Conservation (phyloP, 2,113 vertebrate genomes). For the Sprattus sprattus region DNA sequence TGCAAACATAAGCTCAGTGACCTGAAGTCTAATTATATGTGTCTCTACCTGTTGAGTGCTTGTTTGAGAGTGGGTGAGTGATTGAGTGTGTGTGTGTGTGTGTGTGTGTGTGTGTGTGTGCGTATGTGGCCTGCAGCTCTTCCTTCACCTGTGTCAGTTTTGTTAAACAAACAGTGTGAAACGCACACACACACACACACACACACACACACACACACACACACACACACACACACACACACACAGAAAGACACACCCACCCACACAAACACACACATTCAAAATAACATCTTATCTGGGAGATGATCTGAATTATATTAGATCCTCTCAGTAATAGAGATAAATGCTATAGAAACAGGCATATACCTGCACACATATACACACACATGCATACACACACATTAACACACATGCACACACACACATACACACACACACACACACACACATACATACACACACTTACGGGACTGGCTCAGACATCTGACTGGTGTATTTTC, state of each 20-base stretch:
- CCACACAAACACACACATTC: neutral
- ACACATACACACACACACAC: neutral
- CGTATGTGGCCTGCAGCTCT: neutral
- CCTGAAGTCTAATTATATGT: neutral
- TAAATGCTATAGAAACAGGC: conserved; percentile 56
- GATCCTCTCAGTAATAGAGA: too few species aligned
- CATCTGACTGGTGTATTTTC: conserved; percentile 86
- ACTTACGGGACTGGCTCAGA: conserved; percentile 84
- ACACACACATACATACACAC: conserved; percentile 14
- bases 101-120: neutral
- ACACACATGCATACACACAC: conserved; percentile 46
- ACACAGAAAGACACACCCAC: neutral
- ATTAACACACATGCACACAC: neutral
- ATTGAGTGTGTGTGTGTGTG: neutral
- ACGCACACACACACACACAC: neutral
- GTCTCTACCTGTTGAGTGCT: neutral
- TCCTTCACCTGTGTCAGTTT: too few species aligned
- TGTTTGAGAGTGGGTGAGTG: neutral
- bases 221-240: neutral
- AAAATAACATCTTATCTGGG: neutral
- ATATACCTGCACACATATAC: neutral
- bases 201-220: neutral
- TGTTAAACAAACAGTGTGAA: neutral
- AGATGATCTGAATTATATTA: too few species aligned
- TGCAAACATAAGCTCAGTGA: neutral